A percentile compares a stretch with the other conserved stretches of the same genome.
These are phyloP conservation scores for Eriocheir sinensis DNA, from an alignment of 1,140 invertebrate genomes.

Conservation along the genomic window DNA sequence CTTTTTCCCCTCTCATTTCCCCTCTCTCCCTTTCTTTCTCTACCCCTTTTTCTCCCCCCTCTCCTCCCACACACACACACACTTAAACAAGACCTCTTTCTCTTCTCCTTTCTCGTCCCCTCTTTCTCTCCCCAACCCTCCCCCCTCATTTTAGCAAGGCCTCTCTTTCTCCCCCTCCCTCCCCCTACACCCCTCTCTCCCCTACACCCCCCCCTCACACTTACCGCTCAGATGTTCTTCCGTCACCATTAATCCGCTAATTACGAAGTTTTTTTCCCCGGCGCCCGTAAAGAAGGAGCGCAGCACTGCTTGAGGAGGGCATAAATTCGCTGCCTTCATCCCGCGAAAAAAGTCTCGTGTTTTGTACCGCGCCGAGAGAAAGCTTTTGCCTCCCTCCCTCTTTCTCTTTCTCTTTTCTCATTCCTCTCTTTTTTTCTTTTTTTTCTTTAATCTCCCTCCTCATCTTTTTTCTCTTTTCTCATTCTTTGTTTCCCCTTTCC, in stretches of 20 bases:
- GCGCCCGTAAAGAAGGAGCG: neutral
- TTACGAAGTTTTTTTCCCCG: neutral
- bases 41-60: slow-evolving; percentile 2
- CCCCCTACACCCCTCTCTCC: no score
- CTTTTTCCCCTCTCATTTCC: slow-evolving; percentile 4
- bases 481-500: neutral
- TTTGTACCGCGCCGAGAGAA: neutral
- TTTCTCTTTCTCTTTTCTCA: neutral
- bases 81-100: neutral
- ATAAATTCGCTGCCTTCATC: neutral
- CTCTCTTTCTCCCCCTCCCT: slow-evolving; percentile 19
- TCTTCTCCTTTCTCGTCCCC: no score
- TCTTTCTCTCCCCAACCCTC: neutral
- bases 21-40: slow-evolving; percentile 19
- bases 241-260: slow-evolving; percentile 24
- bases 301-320: neutral
- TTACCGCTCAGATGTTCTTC: neutral
- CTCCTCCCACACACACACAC: neutral
- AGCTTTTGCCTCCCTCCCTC: neutral
- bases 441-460: neutral
- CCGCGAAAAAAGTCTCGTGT: neutral
- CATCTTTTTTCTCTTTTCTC: neutral
- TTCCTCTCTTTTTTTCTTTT: neutral
- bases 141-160: neutral
- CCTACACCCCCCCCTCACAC: neutral